phyloP scores from a whole-genome alignment of 2,113 vertebrate species.

The Lycocorax pyrrhopterus region DNA sequence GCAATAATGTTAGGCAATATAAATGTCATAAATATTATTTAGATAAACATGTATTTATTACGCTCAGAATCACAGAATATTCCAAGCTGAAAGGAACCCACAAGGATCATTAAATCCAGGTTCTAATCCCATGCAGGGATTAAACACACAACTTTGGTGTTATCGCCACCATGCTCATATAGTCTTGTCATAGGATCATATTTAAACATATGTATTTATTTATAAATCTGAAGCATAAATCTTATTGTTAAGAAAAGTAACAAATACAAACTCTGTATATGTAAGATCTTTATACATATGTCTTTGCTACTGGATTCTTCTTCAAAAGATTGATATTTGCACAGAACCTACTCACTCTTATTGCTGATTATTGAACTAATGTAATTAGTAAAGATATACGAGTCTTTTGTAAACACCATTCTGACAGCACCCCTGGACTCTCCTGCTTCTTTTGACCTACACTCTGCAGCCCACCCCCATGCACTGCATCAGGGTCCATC shows the following conservation, averaged over 20 bases:
- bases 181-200: neutral
- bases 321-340: neutral
- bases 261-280: neutral
- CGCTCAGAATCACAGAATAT: neutral
- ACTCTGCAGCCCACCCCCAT: rapidly evolving
- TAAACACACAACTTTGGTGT: neutral
- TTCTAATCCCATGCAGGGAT: neutral
- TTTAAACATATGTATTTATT: neutral
- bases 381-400: neutral
- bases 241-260: neutral
- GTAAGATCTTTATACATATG: neutral
- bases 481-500: neutral
- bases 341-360: neutral
- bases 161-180: neutral
- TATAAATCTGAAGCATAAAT: neutral
- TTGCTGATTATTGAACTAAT: neutral
- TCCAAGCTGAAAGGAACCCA: neutral
- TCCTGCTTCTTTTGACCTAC: neutral
- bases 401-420: rapidly evolving
- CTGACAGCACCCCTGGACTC: neutral
- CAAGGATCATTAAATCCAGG: rapidly evolving
- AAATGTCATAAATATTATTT: neutral
- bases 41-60: neutral
- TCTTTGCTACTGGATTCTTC: neutral
- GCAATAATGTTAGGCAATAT: neutral